Evolutionary conservation across 2,797 vertebrate species (phyloP).

Genomic region (Distichodus sexfasciatus): DNA sequence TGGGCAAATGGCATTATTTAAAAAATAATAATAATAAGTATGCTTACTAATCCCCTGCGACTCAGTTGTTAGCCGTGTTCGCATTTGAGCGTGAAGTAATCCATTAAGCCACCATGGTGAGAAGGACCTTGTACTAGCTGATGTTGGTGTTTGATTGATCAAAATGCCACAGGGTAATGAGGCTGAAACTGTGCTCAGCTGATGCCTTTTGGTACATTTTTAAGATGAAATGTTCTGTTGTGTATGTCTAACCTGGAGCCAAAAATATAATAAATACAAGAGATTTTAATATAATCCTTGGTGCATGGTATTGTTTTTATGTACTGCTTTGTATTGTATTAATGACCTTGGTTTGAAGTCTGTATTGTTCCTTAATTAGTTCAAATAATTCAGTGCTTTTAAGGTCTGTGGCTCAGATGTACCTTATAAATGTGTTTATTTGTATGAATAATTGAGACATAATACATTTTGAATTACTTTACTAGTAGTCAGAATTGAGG

Average conservation of each 20-base stretch:
- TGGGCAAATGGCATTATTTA: background rate
- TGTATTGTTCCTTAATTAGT: too few relatives aligned
- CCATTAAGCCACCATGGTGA: background rate
- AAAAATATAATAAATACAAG: constrained; percentile 8
- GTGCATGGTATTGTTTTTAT: background rate
- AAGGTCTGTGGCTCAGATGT: too few relatives aligned
- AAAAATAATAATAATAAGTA: background rate
- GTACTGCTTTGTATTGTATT: too few relatives aligned
- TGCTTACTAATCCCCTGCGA: background rate
- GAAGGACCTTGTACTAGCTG: background rate
- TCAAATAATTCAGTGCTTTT: too few relatives aligned
- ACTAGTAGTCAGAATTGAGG: too few relatives aligned
- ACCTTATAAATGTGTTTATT: too few relatives aligned
- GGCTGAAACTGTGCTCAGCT: constrained; percentile 17
- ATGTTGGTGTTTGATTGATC: constrained; percentile 1
- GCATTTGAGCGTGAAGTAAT: background rate
- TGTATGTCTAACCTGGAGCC: background rate
- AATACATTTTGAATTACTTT: too few relatives aligned
- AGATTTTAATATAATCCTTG: constrained; percentile 19
- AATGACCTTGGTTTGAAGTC: too few relatives aligned
- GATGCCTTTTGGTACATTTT: constrained; percentile 27
- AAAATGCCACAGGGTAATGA: constrained; percentile 32
- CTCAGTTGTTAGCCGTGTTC: background rate
- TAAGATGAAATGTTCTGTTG: constrained; percentile 10
- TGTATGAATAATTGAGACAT: too few relatives aligned